Evolutionary conservation across 2,888 invertebrate species (phyloP).

Genomic region (Chalcis sispes): DNA sequence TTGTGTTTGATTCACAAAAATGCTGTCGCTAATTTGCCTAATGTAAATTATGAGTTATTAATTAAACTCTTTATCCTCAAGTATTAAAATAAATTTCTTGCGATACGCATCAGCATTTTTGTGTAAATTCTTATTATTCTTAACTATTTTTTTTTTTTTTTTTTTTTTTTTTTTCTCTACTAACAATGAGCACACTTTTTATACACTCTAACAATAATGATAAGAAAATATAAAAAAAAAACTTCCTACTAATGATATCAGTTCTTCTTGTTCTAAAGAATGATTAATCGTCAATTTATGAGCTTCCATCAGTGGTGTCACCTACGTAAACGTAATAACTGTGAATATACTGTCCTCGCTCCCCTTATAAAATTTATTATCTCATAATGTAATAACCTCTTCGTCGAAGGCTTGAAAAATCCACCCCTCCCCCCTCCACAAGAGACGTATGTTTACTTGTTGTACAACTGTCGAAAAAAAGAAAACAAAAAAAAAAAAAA

Average conservation of each 20-base stretch:
- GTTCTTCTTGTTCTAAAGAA: conserved; percentile 27
- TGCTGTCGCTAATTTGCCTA: conserved; percentile 47
- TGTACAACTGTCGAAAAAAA: too few relatives aligned
- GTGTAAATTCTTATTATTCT: too few relatives aligned
- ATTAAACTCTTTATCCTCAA: too few relatives aligned
- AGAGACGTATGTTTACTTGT: conserved; percentile 15
- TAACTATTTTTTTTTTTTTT: too few relatives aligned
- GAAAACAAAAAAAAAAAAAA: too few relatives aligned
- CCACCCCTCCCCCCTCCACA: background rate
- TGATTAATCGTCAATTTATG: background rate
- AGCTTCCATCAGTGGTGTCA: conserved; percentile 41
- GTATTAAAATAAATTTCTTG: too few relatives aligned
- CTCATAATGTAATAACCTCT: conserved; percentile 27
- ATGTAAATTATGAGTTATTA: too few relatives aligned
- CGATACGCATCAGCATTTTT: too few relatives aligned
- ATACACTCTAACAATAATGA: conserved; percentile 34
- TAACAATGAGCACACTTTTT: conserved; percentile 57
- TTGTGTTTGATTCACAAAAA: conserved; percentile 28
- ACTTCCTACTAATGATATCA: conserved; percentile 60
- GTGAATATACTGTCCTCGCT: background rate
- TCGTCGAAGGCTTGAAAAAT: conserved; percentile 62
- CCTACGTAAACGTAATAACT: conserved; percentile 17
- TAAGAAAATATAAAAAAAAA: conserved; percentile 48
- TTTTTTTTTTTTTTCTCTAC: conserved; percentile 57
- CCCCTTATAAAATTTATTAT: conserved; percentile 30